Percentiles rank a stretch among this genome's conserved stretches.
phyloP scores from a whole-genome alignment of 2,113 vertebrate species.

The Zapornia atra region DNA sequence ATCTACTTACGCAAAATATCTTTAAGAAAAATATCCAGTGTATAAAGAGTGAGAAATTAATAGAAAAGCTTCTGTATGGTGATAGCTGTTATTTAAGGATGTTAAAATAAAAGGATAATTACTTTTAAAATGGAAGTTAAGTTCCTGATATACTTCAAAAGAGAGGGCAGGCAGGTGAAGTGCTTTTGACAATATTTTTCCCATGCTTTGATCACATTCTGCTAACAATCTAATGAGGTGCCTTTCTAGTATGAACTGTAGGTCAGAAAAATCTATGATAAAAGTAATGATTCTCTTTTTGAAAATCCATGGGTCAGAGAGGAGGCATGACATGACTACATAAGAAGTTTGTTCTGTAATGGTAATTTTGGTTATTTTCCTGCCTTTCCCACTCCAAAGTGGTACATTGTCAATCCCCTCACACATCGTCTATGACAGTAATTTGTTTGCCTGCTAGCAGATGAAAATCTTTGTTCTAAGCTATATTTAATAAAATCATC shows the following conservation, averaged over 20 bases:
- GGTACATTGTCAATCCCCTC: background rate
- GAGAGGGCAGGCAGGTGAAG: background rate
- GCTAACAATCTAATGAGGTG: background rate
- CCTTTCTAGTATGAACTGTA: background rate
- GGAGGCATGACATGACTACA: background rate
- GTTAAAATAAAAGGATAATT: constrained; percentile 3
- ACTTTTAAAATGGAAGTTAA: background rate
- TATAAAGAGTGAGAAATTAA: background rate
- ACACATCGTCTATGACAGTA: background rate
- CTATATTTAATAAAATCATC: background rate
- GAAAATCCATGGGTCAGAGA: constrained; percentile 6
- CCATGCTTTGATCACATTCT: background rate
- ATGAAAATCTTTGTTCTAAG: background rate
- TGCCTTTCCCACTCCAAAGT: background rate
- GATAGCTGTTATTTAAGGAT: background rate
- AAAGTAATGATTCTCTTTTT: constrained; percentile 42
- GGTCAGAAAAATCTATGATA: constrained; percentile 33
- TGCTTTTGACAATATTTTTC: background rate
- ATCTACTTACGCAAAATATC: background rate
- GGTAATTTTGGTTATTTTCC: background rate
- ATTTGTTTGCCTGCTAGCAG: background rate
- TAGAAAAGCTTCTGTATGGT: background rate
- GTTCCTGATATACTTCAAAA: background rate
- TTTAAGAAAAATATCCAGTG: background rate
- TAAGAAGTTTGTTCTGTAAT: background rate